Conservation (phyloP, 2,888 invertebrate species). For the Hydrotaea diabolus region DNA sequence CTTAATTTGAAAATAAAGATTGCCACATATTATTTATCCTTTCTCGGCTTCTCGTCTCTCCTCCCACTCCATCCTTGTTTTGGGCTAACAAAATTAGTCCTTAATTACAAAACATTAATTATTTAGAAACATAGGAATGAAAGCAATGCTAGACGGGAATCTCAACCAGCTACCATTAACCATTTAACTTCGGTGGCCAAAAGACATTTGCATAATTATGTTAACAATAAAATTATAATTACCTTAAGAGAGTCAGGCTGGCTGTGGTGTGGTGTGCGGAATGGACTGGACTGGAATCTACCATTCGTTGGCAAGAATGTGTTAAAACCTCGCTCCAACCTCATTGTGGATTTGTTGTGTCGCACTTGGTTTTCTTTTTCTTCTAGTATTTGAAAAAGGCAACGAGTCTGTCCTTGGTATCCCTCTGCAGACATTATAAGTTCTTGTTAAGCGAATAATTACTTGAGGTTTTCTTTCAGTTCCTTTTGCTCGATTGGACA, state of each 20-base stretch:
- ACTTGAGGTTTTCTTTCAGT: constrained; percentile 73
- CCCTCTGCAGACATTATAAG: constrained; percentile 72
- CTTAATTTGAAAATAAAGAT: constrained; percentile 70
- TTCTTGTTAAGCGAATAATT: constrained; percentile 79
- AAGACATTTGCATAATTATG: constrained; percentile 77
- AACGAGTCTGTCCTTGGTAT: background rate
- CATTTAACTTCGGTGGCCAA: constrained; percentile 66
- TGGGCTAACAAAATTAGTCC: constrained; percentile 64
- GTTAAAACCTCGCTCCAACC: background rate
- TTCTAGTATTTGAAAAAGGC: background rate
- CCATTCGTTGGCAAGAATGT: background rate
- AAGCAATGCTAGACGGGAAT: constrained; percentile 54
- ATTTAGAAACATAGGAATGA: constrained; percentile 58
- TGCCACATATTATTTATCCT: constrained; percentile 65
- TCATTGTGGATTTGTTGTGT: background rate
- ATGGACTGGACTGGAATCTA: background rate
- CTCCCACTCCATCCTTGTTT: background rate
- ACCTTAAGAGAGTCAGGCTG: constrained; percentile 60
- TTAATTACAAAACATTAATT: constrained; percentile 67
- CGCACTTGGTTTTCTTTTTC: background rate
- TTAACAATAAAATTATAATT: constrained; percentile 79
- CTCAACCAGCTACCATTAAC: constrained; percentile 64
- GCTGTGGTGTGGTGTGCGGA: background rate
- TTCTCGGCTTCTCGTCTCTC: constrained; percentile 29
- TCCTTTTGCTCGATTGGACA: constrained; percentile 38